These are phyloP conservation scores for Pharmacophagus antenor DNA, from an alignment of 2,888 invertebrate species.

Conservation along the genomic window DNA sequence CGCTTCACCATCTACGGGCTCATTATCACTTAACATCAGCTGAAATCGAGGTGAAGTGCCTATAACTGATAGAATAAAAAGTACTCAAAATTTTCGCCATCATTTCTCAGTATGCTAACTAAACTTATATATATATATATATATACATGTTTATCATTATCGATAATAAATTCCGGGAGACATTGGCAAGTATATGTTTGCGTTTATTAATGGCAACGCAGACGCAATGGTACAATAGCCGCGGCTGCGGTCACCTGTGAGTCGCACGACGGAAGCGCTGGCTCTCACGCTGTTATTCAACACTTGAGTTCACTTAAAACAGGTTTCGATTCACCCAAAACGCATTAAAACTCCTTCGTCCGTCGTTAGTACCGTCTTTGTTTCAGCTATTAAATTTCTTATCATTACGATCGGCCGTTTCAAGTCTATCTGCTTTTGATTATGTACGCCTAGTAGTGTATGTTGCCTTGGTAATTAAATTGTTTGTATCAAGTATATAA, in stretches of 20 bases:
- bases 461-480: background rate
- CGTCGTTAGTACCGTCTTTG: conserved; percentile 26
- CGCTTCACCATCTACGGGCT: too few relatives aligned
- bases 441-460: background rate
- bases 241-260: conserved; percentile 38
- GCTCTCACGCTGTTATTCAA: conserved; percentile 46
- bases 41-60: too few relatives aligned
- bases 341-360: conserved; percentile 40
- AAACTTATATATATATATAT: too few relatives aligned
- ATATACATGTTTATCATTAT: background rate
- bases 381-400: conserved; percentile 21
- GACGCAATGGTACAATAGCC: conserved; percentile 24
- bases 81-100: too few relatives aligned
- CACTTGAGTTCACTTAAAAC: conserved; percentile 42
- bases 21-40: too few relatives aligned
- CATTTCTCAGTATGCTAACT: too few relatives aligned
- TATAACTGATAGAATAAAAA: too few relatives aligned
- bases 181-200: background rate
- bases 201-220: conserved; percentile 11
- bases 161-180: background rate
- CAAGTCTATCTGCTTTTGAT: background rate
- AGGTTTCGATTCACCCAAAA: conserved; percentile 45
- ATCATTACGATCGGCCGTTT: background rate
- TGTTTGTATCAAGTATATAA: background rate
- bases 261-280: conserved; percentile 32